Percentiles rank a stretch among this genome's conserved stretches.
Conservation (phyloP, 2,888 invertebrate genomes). For the Pachydiplax longipennis region DNA sequence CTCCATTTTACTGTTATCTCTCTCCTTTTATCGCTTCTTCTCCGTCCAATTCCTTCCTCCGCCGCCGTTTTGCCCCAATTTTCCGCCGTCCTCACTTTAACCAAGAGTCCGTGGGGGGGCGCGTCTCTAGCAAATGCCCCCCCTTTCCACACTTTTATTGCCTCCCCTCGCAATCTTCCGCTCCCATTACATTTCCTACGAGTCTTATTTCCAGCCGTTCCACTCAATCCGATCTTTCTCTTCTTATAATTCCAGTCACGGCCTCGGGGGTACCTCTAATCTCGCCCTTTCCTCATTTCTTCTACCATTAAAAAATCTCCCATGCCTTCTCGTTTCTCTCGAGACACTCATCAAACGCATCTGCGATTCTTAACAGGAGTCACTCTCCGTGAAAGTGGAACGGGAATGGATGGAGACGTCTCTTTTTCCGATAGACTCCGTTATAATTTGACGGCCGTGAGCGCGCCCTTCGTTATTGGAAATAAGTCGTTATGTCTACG, state of each 20-base stretch:
- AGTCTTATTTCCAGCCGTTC: neutral
- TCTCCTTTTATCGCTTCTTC: neutral
- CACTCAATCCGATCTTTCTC: neutral
- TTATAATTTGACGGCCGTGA: no score
- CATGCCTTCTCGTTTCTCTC: neutral
- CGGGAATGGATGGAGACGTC: no score
- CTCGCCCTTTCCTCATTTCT: neutral
- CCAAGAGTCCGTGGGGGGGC: neutral
- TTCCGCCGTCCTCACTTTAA: neutral
- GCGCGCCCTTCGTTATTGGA: no score
- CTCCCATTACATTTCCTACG: neutral
- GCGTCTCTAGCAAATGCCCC: neutral
- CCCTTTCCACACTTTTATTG: neutral
- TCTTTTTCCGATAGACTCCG: no score
- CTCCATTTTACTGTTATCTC: neutral
- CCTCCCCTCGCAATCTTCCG: neutral
- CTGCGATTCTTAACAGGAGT: no score
- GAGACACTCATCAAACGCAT: no score
- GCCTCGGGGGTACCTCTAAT: neutral
- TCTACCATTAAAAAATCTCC: neutral
- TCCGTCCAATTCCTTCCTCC: neutral
- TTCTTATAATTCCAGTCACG: neutral
- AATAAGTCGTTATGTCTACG: no score
- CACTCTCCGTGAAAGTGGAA: no score
- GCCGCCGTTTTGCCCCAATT: neutral